Conservation (phyloP, 2,888 invertebrate genomes). For the Tenthredo mesomela region DNA sequence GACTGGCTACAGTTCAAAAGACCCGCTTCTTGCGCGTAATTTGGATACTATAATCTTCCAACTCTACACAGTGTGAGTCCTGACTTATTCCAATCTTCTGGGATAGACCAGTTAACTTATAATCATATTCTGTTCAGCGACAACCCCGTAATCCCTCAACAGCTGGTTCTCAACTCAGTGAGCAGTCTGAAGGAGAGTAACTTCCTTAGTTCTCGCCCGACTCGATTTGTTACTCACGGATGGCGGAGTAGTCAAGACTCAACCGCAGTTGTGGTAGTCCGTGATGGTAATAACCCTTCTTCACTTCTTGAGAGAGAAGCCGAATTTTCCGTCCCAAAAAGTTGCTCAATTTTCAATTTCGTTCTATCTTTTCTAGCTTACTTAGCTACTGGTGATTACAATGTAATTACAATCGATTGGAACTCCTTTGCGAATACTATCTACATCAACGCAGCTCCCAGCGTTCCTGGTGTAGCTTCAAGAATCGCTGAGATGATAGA, state of each 20-base stretch:
- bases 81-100: background rate
- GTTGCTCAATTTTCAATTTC: background rate
- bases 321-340: background rate
- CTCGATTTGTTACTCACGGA: conserved; percentile 33
- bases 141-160: conserved; percentile 1
- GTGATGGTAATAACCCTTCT: background rate
- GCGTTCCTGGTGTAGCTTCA: conserved; percentile 68
- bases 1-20: background rate
- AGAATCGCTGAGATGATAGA: conserved; percentile 68
- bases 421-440: conserved; percentile 73
- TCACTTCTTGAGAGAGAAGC: background rate
- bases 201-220: background rate
- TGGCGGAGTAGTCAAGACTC: conserved; percentile 15
- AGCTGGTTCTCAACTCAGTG: conserved; percentile 4
- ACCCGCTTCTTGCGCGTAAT: background rate
- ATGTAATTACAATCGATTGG: conserved; percentile 79
- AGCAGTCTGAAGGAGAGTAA: background rate
- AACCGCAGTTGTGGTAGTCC: background rate
- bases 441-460: conserved; percentile 76
- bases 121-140: background rate
- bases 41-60: conserved; percentile 5
- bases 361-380: conserved; percentile 69
- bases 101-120: background rate
- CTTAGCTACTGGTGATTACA: conserved; percentile 74
- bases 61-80: conserved; percentile 26